These are phyloP conservation scores for Drosophila longiperda DNA, from an alignment of 2,888 invertebrate genomes.

Conservation along the genomic window DNA sequence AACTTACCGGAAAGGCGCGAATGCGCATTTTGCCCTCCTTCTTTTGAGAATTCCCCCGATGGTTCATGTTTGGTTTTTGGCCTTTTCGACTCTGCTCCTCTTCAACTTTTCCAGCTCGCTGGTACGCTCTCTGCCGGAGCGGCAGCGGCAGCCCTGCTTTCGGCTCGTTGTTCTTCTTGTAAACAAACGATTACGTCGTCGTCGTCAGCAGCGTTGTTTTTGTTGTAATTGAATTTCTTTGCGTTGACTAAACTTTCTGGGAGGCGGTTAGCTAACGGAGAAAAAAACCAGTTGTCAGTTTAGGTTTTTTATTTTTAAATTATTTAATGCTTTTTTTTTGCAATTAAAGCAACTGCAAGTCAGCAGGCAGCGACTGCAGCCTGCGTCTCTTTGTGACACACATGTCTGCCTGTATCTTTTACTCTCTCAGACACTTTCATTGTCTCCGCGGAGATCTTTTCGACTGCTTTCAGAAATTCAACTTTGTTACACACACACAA, in stretches of 20 bases:
- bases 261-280: conserved; percentile 7
- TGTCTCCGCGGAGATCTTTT: conserved; percentile 46
- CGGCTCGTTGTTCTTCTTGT: conserved; percentile 24
- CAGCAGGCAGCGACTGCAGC: conserved; percentile 38
- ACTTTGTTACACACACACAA: conserved; percentile 28
- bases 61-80: conserved; percentile 81
- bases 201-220: background rate
- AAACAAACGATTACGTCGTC: conserved; percentile 46
- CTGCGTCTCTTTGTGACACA: conserved; percentile 31
- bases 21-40: conserved; percentile 99
- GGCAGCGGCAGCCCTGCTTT: conserved; percentile 36
- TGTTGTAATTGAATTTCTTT: conserved; percentile 2
- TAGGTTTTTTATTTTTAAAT: conserved; percentile 19
- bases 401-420: conserved; percentile 14
- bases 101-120: conserved; percentile 78
- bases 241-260: conserved; percentile 1
- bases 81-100: conserved; percentile 79
- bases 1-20: conserved; percentile 98
- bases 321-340: conserved; percentile 19
- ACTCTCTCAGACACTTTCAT: conserved; percentile 25
- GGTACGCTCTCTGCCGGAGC: conserved; percentile 39
- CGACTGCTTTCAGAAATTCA: conserved; percentile 42
- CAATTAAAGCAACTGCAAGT: conserved; percentile 46
- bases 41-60: conserved; percentile 89
- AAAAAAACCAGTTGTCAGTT: conserved; percentile 10